Conservation (phyloP, 2,797 vertebrate species). For the Pangasius krempfi region DNA sequence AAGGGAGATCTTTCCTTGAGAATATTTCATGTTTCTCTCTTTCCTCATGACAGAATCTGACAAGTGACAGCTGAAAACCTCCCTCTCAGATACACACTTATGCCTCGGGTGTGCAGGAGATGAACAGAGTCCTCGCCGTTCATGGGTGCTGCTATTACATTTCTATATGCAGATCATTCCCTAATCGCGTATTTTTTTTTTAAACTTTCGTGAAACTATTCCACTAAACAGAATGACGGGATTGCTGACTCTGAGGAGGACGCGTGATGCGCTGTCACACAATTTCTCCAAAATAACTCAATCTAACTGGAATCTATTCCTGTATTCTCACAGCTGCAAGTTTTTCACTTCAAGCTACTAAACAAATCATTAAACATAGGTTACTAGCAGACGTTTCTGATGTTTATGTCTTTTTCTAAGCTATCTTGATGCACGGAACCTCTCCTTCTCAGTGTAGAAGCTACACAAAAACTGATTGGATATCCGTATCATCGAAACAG, state of each 20-base stretch:
- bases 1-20: background rate
- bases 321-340: background rate
- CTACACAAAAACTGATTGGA: background rate
- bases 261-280: background rate
- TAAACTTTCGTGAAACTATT: background rate
- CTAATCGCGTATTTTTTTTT: background rate
- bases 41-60: slow-evolving; percentile 6
- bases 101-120: slow-evolving; percentile 2
- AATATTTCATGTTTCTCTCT: slow-evolving; percentile 12
- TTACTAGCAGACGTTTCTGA: background rate
- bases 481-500: background rate
- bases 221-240: background rate
- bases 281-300: background rate
- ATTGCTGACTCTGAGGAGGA: background rate
- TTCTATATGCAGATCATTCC: no score
- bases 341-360: background rate
- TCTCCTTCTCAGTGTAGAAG: background rate
- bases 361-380: background rate
- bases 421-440: background rate
- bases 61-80: slow-evolving; percentile 4
- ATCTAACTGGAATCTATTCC: background rate
- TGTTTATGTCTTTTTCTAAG: background rate
- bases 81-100: background rate
- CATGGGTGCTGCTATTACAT: background rate
- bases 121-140: background rate